Percentiles rank a stretch among this genome's conserved stretches.
These are phyloP conservation scores for Troides helena DNA, from an alignment of 2,888 invertebrate species.

Conservation along the genomic window DNA sequence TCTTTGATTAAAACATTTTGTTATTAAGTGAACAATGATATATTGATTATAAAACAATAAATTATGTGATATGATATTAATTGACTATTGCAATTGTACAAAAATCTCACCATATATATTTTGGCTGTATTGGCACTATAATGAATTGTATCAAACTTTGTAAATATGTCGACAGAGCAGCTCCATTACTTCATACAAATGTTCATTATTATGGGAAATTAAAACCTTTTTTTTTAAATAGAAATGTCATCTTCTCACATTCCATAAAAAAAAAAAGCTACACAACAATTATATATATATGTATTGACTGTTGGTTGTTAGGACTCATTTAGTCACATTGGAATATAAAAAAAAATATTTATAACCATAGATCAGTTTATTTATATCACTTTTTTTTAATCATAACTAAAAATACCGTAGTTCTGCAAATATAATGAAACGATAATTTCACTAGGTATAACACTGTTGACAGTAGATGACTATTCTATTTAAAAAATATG, in stretches of 20 bases:
- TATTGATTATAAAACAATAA: neutral
- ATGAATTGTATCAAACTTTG: conserved; percentile 1
- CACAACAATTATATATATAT: too few relatives aligned
- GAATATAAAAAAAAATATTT: too few relatives aligned
- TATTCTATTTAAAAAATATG: neutral
- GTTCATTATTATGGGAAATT: neutral
- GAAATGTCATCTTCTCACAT: neutral
- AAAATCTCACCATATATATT: neutral
- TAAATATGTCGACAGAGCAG: neutral
- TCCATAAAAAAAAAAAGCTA: neutral
- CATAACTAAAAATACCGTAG: too few relatives aligned
- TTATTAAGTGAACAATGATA: neutral
- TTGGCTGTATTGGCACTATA: conserved; percentile 10
- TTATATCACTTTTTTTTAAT: too few relatives aligned
- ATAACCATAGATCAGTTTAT: too few relatives aligned
- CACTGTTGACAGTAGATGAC: neutral
- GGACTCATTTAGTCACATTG: too few relatives aligned
- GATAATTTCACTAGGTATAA: too few relatives aligned
- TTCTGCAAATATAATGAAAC: too few relatives aligned
- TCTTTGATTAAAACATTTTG: neutral
- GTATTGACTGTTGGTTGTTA: too few relatives aligned
- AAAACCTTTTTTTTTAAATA: neutral
- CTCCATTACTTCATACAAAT: neutral
- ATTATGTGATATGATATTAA: conserved; percentile 21
- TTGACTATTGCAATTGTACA: conserved; percentile 22